These are phyloP conservation scores for Danio aesculapii DNA, from an alignment of 2,797 vertebrate species.

Conservation along the genomic window DNA sequence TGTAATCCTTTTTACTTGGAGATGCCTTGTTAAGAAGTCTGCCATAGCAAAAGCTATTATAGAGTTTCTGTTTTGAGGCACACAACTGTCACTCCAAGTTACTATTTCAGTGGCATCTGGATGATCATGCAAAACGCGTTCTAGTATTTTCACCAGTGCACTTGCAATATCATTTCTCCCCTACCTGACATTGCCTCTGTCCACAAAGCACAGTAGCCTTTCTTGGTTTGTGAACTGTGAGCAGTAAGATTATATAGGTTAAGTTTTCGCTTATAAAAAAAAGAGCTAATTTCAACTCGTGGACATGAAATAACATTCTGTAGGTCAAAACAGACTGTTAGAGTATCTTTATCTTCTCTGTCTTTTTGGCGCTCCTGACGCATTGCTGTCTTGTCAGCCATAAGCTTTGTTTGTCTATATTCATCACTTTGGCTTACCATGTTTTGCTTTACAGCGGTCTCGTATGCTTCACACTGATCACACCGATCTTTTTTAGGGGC, in stretches of 20 bases:
- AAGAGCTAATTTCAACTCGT: background rate
- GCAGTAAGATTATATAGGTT: background rate
- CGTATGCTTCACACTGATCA: background rate
- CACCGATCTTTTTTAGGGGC: background rate
- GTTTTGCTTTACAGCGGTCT: background rate
- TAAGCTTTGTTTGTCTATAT: background rate
- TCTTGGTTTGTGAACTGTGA: background rate
- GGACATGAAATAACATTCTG: background rate
- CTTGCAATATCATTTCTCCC: background rate
- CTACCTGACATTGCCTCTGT: background rate
- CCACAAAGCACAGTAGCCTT: conserved; percentile 4
- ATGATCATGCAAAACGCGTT: background rate
- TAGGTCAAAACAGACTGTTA: background rate
- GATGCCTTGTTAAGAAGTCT: background rate
- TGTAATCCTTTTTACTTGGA: background rate
- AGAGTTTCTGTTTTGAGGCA: background rate
- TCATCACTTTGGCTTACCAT: conserved; percentile 1
- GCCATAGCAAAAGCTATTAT: background rate
- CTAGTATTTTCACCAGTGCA: background rate
- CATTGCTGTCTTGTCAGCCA: background rate
- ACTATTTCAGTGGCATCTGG: background rate
- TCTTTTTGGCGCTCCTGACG: too few species aligned
- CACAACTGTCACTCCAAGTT: background rate
- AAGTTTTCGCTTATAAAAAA: background rate
- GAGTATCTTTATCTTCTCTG: background rate